Evolutionary conservation across 2,797 vertebrate genomes (phyloP).

Genomic region (Tangara arthus): DNA sequence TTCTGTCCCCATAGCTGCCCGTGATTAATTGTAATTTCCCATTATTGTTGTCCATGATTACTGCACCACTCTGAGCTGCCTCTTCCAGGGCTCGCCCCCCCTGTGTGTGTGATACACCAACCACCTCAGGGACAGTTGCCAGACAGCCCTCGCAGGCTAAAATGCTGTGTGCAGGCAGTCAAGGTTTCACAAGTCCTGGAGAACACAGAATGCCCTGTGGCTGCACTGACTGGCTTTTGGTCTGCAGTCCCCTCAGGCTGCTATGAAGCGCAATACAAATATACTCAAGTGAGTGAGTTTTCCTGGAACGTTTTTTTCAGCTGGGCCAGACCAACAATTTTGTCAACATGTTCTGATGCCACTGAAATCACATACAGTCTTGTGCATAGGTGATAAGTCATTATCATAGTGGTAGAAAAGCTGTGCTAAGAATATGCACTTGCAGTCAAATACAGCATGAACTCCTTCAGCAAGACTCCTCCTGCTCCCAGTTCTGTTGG

Average conservation of each 20-base stretch:
- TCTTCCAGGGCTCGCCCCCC: neutral
- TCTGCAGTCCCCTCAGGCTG: neutral
- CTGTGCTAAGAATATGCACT: neutral
- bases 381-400: neutral
- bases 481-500: neutral
- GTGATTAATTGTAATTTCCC: neutral
- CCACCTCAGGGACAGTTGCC: neutral
- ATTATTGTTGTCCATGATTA: neutral
- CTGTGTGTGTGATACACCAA: rapidly evolving
- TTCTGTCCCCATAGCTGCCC: neutral
- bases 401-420: neutral
- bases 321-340: neutral
- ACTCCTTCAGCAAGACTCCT: neutral
- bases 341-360: neutral
- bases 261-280: neutral
- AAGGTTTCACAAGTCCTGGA: neutral
- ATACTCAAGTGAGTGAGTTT: neutral
- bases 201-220: neutral
- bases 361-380: neutral
- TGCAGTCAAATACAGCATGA: neutral
- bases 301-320: neutral
- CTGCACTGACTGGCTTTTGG: neutral
- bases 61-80: neutral
- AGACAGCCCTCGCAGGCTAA: neutral
- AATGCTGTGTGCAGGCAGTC: rapidly evolving